These are phyloP conservation scores for Parazoanthus atlanticus DNA, from an alignment of 92 coral and sea anemone species.

Conservation along the genomic window DNA sequence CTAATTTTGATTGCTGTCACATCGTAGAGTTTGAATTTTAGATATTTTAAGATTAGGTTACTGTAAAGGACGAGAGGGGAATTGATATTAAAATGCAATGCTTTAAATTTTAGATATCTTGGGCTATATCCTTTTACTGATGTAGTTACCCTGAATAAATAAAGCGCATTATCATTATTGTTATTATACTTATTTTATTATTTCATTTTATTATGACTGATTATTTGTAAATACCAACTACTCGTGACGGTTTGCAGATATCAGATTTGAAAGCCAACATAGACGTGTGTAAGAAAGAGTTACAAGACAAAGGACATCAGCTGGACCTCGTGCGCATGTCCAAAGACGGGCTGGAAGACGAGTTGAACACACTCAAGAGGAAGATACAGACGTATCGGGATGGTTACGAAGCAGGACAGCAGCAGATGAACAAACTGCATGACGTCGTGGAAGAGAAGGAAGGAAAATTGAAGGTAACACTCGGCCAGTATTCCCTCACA, in stretches of 20 bases:
- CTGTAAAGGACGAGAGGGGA: too few species aligned
- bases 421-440: conserved; percentile 69
- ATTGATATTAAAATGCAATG: too few species aligned
- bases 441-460: conserved; percentile 78
- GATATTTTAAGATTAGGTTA: too few species aligned
- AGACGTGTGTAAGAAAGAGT: conserved; percentile 77
- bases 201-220: too few species aligned
- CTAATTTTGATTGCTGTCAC: too few species aligned
- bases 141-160: too few species aligned
- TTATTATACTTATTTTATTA: too few species aligned
- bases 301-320: conserved; percentile 75
- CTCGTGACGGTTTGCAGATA: not conserved
- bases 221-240: too few species aligned
- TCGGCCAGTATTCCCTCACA: not conserved
- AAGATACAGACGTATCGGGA: conserved; percentile 76
- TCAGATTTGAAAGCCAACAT: conserved; percentile 65
- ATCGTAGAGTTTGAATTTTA: too few species aligned
- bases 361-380: conserved; percentile 72
- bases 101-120: too few species aligned
- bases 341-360: conserved; percentile 77
- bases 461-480: conserved; percentile 50
- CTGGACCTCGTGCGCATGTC: conserved; percentile 78
- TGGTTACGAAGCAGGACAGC: conserved; percentile 86
- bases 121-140: too few species aligned
- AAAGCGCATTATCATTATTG: too few species aligned